phyloP scores from a whole-genome alignment of 2,113 vertebrate genomes.

The Suncus etruscus region DNA sequence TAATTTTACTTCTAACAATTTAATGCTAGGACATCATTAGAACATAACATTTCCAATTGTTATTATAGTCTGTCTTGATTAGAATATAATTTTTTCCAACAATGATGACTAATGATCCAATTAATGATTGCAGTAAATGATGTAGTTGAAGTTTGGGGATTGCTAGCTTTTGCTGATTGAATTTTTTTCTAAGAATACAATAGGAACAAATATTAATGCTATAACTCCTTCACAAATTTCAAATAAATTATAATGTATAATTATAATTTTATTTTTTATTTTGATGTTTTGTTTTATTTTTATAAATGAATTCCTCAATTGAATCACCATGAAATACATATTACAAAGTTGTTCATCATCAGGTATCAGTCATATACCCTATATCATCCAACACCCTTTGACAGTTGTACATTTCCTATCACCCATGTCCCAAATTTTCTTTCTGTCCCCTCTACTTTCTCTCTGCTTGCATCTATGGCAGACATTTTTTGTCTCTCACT shows the following conservation, averaged over 20 bases:
- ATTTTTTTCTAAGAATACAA: not conserved
- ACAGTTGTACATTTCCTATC: too few relatives aligned
- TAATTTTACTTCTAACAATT: conserved; percentile 6
- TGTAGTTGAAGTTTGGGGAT: not conserved
- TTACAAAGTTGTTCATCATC: too few relatives aligned
- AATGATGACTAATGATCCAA: not conserved
- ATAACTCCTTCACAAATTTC: not conserved
- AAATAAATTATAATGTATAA: not conserved
- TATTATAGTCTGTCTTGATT: conserved; percentile 39
- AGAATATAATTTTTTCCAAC: conserved; percentile 49
- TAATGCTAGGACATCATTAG: not conserved
- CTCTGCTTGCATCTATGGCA: too few relatives aligned
- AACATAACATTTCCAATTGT: conserved; percentile 40
- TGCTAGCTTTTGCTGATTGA: not conserved
- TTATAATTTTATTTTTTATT: too few relatives aligned
- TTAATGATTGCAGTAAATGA: not conserved
- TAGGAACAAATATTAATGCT: not conserved
- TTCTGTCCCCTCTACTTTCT: too few relatives aligned
- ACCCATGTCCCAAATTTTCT: too few relatives aligned
- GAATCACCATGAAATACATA: too few relatives aligned
- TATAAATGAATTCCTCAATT: too few relatives aligned
- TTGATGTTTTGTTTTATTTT: too few relatives aligned
- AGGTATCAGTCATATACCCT: too few relatives aligned
- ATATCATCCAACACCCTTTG: too few relatives aligned
- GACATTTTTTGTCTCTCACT: too few relatives aligned